These are phyloP conservation scores for Malthinus seriepunctatus DNA, from an alignment of 2,888 invertebrate species.

Conservation along the genomic window DNA sequence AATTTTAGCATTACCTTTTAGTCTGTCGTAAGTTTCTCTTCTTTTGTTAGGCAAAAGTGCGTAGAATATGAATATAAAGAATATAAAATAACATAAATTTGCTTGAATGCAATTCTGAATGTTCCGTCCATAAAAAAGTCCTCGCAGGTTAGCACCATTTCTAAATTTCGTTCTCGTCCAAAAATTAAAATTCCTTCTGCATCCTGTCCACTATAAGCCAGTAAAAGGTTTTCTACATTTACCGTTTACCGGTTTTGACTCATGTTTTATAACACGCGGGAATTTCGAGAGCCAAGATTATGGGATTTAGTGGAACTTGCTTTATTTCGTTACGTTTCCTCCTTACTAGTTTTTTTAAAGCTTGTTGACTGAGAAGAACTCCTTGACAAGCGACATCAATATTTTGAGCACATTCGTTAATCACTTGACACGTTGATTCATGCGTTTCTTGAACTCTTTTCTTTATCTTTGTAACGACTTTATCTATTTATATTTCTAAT, in stretches of 20 bases:
- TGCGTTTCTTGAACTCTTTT: no score
- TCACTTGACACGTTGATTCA: constrained; percentile 13
- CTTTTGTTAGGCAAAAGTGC: no score
- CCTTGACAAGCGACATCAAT: constrained; percentile 10
- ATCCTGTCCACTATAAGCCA: constrained; percentile 8
- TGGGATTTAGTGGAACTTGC: constrained; percentile 9
- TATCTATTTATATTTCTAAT: no score
- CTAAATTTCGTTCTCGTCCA: constrained; percentile 12
- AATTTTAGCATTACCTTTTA: no score
- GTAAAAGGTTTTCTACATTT: constrained; percentile 15
- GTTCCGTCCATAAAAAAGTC: constrained; percentile 1
- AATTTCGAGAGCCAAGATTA: constrained; percentile 12
- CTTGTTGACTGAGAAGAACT: constrained; percentile 12
- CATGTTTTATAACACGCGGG: constrained; percentile 10
- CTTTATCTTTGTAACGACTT: no score
- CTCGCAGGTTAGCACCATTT: not conserved
- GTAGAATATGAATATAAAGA: no score
- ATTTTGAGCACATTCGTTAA: constrained; percentile 6
- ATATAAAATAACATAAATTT: no score
- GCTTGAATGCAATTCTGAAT: no score
- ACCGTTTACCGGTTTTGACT: not conserved
- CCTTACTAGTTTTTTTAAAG: constrained; percentile 16
- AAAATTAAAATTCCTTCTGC: constrained; percentile 9
- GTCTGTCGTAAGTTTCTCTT: no score
- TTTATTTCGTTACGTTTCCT: constrained; percentile 8